These are phyloP conservation scores for Rapana venosa DNA, from an alignment of 2,888 invertebrate genomes.

Conservation along the genomic window DNA sequence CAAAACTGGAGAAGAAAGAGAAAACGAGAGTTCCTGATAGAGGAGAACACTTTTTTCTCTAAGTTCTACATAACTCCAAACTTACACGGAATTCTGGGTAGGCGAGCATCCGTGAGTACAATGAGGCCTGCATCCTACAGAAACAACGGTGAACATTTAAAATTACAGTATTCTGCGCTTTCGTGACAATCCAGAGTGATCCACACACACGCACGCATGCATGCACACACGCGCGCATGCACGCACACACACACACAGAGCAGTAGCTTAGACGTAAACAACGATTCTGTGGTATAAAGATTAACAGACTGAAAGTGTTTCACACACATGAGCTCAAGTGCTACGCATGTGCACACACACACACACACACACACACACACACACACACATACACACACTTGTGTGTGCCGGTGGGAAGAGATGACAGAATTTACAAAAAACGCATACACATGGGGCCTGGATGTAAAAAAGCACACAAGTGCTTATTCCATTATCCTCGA, in stretches of 20 bases:
- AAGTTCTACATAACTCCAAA: background rate
- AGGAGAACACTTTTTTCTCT: background rate
- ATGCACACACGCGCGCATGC: no score
- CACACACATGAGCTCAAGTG: no score
- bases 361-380: background rate
- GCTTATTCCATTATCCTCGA: no score
- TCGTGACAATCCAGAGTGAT: no score
- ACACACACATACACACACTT: background rate
- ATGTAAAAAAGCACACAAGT: no score
- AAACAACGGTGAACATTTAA: constrained; percentile 22
- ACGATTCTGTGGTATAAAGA: no score
- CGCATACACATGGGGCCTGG: no score
- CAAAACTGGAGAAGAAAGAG: background rate
- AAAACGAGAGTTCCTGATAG: background rate
- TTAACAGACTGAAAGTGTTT: no score
- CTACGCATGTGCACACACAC: background rate
- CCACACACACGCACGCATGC: no score
- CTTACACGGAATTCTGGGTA: constrained; percentile 68
- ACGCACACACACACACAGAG: no score
- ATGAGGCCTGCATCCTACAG: constrained; percentile 86
- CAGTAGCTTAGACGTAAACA: no score
- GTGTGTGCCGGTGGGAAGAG: background rate
- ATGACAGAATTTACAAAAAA: no score
- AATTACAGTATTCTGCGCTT: background rate
- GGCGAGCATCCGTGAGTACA: constrained; percentile 92